Base-by-base conservation (phyloP, 2,888 invertebrate species). In the Cactoblastis cactorum region DNA sequence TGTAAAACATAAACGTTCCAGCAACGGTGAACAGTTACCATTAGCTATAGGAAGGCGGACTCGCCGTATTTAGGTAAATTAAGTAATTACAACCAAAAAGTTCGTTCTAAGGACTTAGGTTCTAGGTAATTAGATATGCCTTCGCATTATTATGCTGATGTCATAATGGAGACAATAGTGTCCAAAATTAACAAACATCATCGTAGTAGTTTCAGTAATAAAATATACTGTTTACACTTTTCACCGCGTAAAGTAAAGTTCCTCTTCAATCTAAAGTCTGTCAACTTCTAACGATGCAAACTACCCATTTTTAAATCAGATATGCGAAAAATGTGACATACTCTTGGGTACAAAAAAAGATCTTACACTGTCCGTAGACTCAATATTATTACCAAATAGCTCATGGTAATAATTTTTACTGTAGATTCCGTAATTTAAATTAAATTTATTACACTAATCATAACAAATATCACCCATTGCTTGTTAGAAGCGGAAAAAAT, bases 11-110 rank as follows among this genome's bases (percentile, higher is more conserved):
- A 79, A 80, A 83, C 82, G 88, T 87, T 85, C 81, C 83, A 83
- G 67, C 89, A 88, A 88, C 89, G 89, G 89, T 89, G 88, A 88
- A 85, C 82, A 80, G 89, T 89, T 89, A 89, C 88, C 88, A 87
- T 58, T 88, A 87, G 83, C 52, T 63, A 57, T 83, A 83, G 75
- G 71, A 53, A 82, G 81, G 81, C 67, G 71, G 57, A 64, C 74
- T 71, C 65, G 83, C 82, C 80, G 68, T 61, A 56, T 72, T 79
- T 74, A 28, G 28, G 8, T 28, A 76, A 77, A 74, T 73, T 88
- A 86, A 86, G 87, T 81, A 82, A 83, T 80, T 79, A 80, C 81
- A 86, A 88, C 88, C 88, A 89, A 88, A 89, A 87, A 87, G 88
- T 88, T 89, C 88, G 83, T 84, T 87, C 74, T 87, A 87, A 76